Base-by-base conservation (phyloP, 2,113 vertebrate genomes). In the Oophaga pumilio region DNA sequence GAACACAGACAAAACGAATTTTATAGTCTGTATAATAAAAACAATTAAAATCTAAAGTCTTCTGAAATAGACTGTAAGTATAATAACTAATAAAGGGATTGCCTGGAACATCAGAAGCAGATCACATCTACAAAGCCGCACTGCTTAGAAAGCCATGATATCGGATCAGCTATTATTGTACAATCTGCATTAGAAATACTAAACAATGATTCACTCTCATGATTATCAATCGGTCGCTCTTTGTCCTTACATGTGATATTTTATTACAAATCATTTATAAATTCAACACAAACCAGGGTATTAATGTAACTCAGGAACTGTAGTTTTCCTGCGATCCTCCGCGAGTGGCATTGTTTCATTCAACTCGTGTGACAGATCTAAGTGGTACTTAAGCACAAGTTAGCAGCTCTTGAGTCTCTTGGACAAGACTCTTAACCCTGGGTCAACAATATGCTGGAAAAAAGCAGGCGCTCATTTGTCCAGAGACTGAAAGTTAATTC, bases 331-430 rank as follows among this genome's bases (percentile, higher is more conserved):
- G 59, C 12, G 62, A 69, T 69, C 64, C 76, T 53, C 7, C 52
- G 43, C 18, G 28, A 68, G 43, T 68, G 71, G 18, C 57, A 82
- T 50, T 88, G 80, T 77, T 88, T 84, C 81, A 64, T 76, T 88
- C 71, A 88, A 53, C 73, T 77, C 62, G 73, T 88, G 73, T 88
- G 87, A 88, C 87, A 88, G 73, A 60, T 88, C 15, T 76, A 88
- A 88, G 87, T 88, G 81, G 79, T 88, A 77, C 81, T 84, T 88
- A 88, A 88, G 87, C 73, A 88, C 73, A 77, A 88, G 80, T 88
- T 77, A 88, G 87, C 81, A 77, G 73, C 79, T 88, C 81, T 88
- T 77, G 49, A 77, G 81, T 77, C 59, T 82, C 78, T 88, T 84
- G 81, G 69, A 88, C 59, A 84, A 88, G 71, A 64, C 73, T 83